phyloP scores from a whole-genome alignment of 2,888 invertebrate genomes.

The Ennomos erosarius region DNA sequence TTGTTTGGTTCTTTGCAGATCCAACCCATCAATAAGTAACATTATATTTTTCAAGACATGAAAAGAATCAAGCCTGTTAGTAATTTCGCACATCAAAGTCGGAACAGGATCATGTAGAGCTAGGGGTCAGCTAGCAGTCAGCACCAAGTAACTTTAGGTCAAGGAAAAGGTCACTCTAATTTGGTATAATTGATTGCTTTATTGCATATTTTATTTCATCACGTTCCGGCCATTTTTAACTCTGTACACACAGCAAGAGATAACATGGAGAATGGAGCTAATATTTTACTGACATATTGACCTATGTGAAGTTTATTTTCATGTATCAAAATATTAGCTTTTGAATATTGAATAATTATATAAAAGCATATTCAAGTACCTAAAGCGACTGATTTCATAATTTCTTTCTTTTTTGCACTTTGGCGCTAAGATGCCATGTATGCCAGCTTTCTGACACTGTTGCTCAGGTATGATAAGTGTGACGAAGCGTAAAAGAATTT shows the following conservation, averaged over 20 bases:
- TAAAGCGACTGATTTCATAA: constrained; percentile 10
- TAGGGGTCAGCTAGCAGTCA: constrained; percentile 22
- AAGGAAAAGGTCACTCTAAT: constrained; percentile 32
- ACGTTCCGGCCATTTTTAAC: constrained; percentile 23
- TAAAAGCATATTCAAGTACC: not conserved
- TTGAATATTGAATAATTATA: too few species aligned
- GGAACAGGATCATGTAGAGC: constrained; percentile 13
- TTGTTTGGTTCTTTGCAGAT: too few species aligned
- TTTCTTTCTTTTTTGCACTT: constrained; percentile 1
- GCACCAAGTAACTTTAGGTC: constrained; percentile 21
- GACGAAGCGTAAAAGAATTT: constrained; percentile 53
- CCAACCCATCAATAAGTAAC: too few species aligned
- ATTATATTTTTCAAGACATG: not conserved
- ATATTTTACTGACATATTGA: constrained; percentile 16
- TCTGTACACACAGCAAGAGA: constrained; percentile 22
- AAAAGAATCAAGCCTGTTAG: constrained; percentile 2
- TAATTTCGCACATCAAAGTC: constrained; percentile 6
- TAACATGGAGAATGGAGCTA: constrained; percentile 16
- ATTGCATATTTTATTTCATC: constrained; percentile 25
- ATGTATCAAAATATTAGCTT: not conserved
- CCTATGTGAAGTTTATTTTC: constrained; percentile 6
- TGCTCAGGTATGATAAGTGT: constrained; percentile 31
- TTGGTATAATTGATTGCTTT: constrained; percentile 31
- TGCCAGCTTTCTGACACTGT: constrained; percentile 21
- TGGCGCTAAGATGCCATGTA: constrained; percentile 23